A percentile compares a stretch with the other conserved stretches of the same genome.
Conservation (phyloP, 1,140 invertebrate genomes). For the Cotesia chilonis region DNA sequence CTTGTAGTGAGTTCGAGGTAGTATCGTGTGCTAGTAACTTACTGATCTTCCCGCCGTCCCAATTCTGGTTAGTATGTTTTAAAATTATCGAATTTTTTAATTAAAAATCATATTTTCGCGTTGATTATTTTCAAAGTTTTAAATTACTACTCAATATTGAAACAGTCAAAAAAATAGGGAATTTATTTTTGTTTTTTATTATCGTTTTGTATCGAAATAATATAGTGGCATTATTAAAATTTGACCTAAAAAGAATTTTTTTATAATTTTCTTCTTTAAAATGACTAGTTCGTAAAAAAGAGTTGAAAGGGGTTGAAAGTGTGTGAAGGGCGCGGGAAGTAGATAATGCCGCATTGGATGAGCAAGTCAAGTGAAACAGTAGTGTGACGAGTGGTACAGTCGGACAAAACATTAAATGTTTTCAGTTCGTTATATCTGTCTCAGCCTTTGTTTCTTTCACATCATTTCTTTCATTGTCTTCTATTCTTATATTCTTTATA, state of each 20-base stretch:
- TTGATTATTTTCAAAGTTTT: not conserved
- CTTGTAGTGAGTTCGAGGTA: constrained; percentile 38
- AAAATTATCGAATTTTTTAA: constrained; percentile 20
- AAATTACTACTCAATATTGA: no score
- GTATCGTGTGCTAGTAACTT: constrained; percentile 63
- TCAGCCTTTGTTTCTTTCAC: not conserved
- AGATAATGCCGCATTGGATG: constrained; percentile 54
- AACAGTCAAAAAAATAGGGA: no score
- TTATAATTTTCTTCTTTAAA: no score
- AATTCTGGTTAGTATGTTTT: constrained; percentile 59
- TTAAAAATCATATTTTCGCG: not conserved
- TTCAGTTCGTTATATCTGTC: not conserved
- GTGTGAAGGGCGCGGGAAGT: constrained; percentile 35
- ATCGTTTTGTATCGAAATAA: no score
- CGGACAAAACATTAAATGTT: constrained; percentile 17
- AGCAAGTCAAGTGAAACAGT: constrained; percentile 44
- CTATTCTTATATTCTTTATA: constrained; percentile 6
- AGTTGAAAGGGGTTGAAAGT: constrained; percentile 23
- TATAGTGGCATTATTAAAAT: no score
- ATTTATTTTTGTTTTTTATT: no score
- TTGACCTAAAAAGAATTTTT: no score
- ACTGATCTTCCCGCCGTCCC: constrained; percentile 57
- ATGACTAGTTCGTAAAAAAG: constrained; percentile 1
- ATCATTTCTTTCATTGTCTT: not conserved
- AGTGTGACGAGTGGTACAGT: constrained; percentile 25